Evolutionary conservation across 2,113 vertebrate genomes (phyloP), one percentile per base, ranked within the genome.

Genomic region (Heteronetta atricapilla): DNA sequence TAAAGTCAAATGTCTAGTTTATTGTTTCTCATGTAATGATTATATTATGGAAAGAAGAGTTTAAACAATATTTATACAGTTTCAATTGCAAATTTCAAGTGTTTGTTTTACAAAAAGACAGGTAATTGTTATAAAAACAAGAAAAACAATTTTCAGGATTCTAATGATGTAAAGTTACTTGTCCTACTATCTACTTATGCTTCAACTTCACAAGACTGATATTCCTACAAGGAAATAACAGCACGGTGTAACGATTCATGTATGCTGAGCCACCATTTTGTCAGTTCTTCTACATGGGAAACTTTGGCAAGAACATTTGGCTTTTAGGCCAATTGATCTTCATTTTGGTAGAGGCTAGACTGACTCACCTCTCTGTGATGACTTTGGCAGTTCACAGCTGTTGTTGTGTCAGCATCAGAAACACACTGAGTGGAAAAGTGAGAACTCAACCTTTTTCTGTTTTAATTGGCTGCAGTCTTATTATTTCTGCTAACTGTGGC

Each of bases 1-100:
- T 99, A 96, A 97, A 98, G 98, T 98, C 98, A 98, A 98, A 98
- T 98, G 98, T 98, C 98, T 96, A 97, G 96, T 97, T 98, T 98
- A 98, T 97, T 98, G 97, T 97, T 98, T 98, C 97, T 98, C 96
- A 97, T 77, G 22, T 97, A 98, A 97, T 97, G 93, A 98, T 97
- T 98, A 60, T 69, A 95, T 96, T 97, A 96, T 86, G 93, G 94
- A 92, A 88, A 95, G 60, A 81, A 76, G 81, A 80, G 78, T 94
- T 81, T 75, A 88, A 90, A 31, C 69, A 88, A 18, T 81, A 44
- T 85, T 90, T 94, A 73, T 69, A 69, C 20, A 82, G 73, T 91
- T 96, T 93, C 85, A 93, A 18, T 97, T 89, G 78, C 66, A 81
- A 29, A 86, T 95, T 82, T 90, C 34, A 83, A 82, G 53, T 76